These are phyloP conservation scores for Pseudomyrmex cubaensis DNA, from an alignment of 1,140 invertebrate genomes.

Conservation along the genomic window DNA sequence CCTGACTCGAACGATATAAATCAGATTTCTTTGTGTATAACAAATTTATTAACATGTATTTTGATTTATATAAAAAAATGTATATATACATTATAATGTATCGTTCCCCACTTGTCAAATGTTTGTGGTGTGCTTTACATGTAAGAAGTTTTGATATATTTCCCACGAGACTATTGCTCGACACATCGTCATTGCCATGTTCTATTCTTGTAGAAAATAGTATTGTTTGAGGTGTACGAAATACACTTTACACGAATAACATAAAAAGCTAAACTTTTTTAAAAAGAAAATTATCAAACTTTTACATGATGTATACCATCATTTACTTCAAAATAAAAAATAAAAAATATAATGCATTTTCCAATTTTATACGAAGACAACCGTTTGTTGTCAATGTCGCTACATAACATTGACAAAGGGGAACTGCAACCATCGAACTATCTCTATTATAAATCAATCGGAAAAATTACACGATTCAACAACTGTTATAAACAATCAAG, in stretches of 20 bases:
- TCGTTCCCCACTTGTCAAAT: slow-evolving; percentile 69
- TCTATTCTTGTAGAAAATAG: slow-evolving; percentile 23
- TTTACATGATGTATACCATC: slow-evolving; percentile 45
- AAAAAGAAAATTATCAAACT: slow-evolving; percentile 7
- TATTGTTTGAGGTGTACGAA: too few relatives aligned
- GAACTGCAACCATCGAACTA: slow-evolving; percentile 61
- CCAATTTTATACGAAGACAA: slow-evolving; percentile 63
- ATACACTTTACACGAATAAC: neutral
- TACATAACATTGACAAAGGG: slow-evolving; percentile 64
- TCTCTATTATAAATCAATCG: slow-evolving; percentile 60
- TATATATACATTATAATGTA: slow-evolving; percentile 70
- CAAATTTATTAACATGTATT: slow-evolving; percentile 62
- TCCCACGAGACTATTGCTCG: slow-evolving; percentile 10
- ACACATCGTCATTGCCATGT: slow-evolving; percentile 18
- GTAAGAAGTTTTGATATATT: slow-evolving; percentile 18
- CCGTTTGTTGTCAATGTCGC: neutral
- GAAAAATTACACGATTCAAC: slow-evolving; percentile 56
- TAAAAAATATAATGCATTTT: slow-evolving; percentile 54
- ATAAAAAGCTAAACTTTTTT: neutral
- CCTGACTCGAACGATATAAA: slow-evolving; percentile 25
- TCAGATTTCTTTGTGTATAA: slow-evolving; percentile 63
- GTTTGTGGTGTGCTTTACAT: slow-evolving; percentile 33
- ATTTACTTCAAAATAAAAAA: slow-evolving; percentile 46
- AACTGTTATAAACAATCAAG: slow-evolving; percentile 65
- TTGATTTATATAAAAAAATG: slow-evolving; percentile 69